A percentile compares a stretch with the other conserved stretches of the same genome.
Evolutionary conservation across 2,888 invertebrate genomes (phyloP).

Genomic region (Chrysotoxum bicinctum): DNA sequence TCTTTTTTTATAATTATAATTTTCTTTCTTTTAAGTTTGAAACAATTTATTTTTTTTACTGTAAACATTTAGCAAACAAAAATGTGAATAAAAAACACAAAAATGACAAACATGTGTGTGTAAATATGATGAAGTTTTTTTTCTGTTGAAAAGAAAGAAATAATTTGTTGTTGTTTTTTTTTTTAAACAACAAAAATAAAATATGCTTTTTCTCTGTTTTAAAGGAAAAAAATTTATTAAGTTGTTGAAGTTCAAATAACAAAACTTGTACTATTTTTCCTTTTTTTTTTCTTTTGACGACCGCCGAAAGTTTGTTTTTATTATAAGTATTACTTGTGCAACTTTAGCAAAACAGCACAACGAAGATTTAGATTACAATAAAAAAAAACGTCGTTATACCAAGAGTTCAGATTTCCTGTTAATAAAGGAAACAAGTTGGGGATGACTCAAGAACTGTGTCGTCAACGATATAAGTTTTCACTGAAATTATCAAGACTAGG

Average conservation of each 20-base stretch:
- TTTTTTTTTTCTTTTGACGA: not conserved
- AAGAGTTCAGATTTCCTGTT: too few species aligned
- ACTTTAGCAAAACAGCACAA: too few species aligned
- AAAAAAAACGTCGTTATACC: too few species aligned
- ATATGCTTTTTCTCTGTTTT: conserved; percentile 17
- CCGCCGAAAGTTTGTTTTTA: not conserved
- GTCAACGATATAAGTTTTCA: too few species aligned
- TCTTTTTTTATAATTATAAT: conserved; percentile 33
- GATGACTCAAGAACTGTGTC: too few species aligned
- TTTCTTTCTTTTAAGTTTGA: conserved; percentile 64
- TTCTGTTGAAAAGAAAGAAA: conserved; percentile 19
- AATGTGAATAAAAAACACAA: conserved; percentile 28
- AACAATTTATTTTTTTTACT: conserved; percentile 55
- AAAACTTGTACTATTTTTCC: conserved; percentile 1
- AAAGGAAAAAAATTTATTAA: conserved; percentile 4
- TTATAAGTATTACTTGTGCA: not conserved
- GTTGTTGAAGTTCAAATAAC: conserved; percentile 47
- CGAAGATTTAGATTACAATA: too few species aligned
- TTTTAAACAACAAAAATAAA: conserved; percentile 1
- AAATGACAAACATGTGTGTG: conserved; percentile 8
- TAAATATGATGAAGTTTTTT: conserved; percentile 52
- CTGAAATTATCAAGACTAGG: too few species aligned
- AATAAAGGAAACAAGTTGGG: too few species aligned
- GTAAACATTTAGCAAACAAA: conserved; percentile 48
- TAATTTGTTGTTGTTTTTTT: conserved; percentile 5